Conservation (phyloP, 2,113 vertebrate genomes). For the Halcyon malimbica region DNA sequence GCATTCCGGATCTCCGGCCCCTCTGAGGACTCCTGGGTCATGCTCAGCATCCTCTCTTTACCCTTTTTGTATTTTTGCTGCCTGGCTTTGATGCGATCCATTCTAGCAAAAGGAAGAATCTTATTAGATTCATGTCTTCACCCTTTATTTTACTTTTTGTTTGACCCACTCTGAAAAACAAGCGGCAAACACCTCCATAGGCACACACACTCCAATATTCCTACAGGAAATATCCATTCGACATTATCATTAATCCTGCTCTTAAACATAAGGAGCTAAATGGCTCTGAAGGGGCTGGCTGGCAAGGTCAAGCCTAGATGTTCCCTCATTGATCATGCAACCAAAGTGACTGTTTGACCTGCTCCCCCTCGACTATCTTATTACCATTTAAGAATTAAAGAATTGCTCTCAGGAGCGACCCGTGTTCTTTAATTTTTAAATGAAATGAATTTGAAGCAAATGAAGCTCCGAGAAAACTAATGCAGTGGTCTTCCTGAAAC, state of each 20-base stretch:
- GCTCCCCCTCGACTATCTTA: not conserved
- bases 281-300: not conserved
- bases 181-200: not conserved
- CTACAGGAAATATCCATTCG: not conserved
- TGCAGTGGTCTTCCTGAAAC: not conserved
- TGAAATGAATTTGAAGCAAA: not conserved
- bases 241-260: not conserved
- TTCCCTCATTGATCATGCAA: not conserved
- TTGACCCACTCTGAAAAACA: not conserved
- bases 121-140: not conserved
- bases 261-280: not conserved
- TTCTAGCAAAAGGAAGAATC: slow-evolving; percentile 77
- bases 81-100: slow-evolving; percentile 97
- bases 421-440: no score
- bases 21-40: slow-evolving; percentile 90
- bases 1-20: slow-evolving; percentile 78
- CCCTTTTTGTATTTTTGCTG: slow-evolving; percentile 98
- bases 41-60: slow-evolving; percentile 93
- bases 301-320: not conserved
- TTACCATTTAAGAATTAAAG: not conserved
- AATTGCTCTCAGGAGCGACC: not conserved
- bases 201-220: not conserved
- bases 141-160: not conserved
- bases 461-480: not conserved
- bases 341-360: not conserved